Percentiles rank a stretch among this genome's conserved stretches.
These are phyloP conservation scores for Gortyna flavago DNA, from an alignment of 2,888 invertebrate species.

Conservation along the genomic window DNA sequence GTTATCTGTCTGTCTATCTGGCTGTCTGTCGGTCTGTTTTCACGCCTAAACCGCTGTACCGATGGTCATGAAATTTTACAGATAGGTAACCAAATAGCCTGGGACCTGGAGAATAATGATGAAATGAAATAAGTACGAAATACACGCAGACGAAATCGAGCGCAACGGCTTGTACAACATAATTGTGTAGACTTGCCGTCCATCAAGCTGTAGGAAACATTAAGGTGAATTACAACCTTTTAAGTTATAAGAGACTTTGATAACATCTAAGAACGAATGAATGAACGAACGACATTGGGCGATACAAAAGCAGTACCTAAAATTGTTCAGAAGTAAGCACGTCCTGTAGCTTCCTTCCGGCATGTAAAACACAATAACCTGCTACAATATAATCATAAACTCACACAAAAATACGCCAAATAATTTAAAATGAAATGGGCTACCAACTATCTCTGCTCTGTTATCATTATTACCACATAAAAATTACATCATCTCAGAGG, in stretches of 20 bases:
- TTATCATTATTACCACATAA: not conserved
- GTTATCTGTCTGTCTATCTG: no score
- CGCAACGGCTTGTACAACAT: not conserved
- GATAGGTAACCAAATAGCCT: no score
- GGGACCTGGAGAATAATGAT: no score
- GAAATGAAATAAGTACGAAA: no score
- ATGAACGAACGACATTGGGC: not conserved
- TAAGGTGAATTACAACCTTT: not conserved
- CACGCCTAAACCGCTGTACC: no score
- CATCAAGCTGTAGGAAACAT: no score
- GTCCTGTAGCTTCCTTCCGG: not conserved
- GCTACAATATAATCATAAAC: not conserved
- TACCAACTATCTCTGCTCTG: not conserved
- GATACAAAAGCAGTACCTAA: not conserved
- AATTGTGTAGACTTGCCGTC: not conserved
- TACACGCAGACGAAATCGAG: not conserved
- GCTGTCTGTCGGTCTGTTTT: no score
- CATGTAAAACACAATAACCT: not conserved
- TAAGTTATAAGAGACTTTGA: not conserved
- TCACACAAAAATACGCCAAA: not conserved
- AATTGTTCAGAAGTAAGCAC: not conserved
- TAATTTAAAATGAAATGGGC: not conserved
- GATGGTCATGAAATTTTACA: no score
- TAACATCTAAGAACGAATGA: not conserved
- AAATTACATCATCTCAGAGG: conserved; percentile 16